Base-by-base conservation (phyloP, 2,113 vertebrate genomes). In the Mesoclemmys tuberculata region DNA sequence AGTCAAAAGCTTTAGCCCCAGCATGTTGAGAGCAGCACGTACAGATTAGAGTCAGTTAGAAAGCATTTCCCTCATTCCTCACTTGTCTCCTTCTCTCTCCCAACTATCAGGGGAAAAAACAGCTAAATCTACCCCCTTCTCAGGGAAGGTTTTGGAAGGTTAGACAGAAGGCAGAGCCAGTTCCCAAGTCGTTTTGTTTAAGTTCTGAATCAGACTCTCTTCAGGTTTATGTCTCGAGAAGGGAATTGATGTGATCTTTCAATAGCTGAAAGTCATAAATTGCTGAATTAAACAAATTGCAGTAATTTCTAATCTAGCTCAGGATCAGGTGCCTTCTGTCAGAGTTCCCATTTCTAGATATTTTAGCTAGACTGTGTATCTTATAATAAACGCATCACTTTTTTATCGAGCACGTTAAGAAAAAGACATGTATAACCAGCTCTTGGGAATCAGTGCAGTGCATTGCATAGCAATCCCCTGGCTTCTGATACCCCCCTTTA, bases 151-250 rank as follows among this genome's bases (percentile, higher is more conserved):
- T 92, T 84, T 85, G 92, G 92, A 86, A 91, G 80, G 80, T 71
- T 89, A 81, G 80, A 3, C 84, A 84, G 84, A 0, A 1, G 93
- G 80, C 46, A 44, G 38, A 86, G 78, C 77, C 51, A 52, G 13
- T 52, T 52, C 16, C 51, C 51, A 81, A 79, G 80, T 77, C 95
- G 92, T 46, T 46, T 46, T 46, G 92, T 93, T 95, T 27, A 95
- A 92, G 94, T 90, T 93, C 92, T 94, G 90, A 94, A 81, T 96
- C 85, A 93, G 79, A 80, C 18, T 95, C 64, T 77, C 75, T 35
- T n/a, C 18, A n/a, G 61, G 19, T 19, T 83, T 90, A 54, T 11
- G 79, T 58, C 68, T 9, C 85, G 88, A 75, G 11, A 21, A 74
- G 54, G 88, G 81, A 88, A 97, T 94, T 87, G n/a, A 96, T 88